phyloP scores from a whole-genome alignment of 2,888 invertebrate genomes.

The Galeruca laticollis region DNA sequence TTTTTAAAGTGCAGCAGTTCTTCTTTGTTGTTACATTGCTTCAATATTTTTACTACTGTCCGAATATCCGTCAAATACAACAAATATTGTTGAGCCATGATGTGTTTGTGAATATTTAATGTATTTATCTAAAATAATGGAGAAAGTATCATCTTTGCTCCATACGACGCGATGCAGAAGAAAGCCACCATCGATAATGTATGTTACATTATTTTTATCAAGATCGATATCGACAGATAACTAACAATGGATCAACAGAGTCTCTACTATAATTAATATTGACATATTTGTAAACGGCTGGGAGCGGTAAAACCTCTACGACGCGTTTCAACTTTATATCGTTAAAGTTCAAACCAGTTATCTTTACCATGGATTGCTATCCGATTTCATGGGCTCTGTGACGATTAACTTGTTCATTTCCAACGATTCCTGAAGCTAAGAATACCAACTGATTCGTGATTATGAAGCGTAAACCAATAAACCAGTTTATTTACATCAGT shows the following conservation, averaged over 20 bases:
- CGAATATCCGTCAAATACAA: no score
- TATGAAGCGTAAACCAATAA: conserved; percentile 53
- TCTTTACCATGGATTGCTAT: conserved; percentile 50
- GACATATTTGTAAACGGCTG: conserved; percentile 50
- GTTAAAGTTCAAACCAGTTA: no score
- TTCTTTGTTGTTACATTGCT: no score
- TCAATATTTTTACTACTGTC: no score
- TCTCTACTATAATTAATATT: conserved; percentile 52
- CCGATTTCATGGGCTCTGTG: conserved; percentile 54
- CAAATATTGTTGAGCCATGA: no score
- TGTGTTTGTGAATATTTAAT: no score
- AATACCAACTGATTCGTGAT: conserved; percentile 54
- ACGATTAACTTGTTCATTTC: conserved; percentile 54
- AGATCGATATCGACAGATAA: conserved; percentile 26
- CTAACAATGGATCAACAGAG: conserved; percentile 26
- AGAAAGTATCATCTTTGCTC: no score
- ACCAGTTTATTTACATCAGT: no score
- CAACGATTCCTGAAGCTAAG: conserved; percentile 55
- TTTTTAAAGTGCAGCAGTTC: conserved; percentile 59
- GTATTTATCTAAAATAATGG: no score
- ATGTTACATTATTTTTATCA: conserved; percentile 40
- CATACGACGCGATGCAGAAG: no score
- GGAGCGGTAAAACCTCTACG: conserved; percentile 55
- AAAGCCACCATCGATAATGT: no score
- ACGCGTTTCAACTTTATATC: conserved; percentile 55